Conservation (phyloP, 1,140 invertebrate genomes). For the Pygmarrhopalites habei region DNA sequence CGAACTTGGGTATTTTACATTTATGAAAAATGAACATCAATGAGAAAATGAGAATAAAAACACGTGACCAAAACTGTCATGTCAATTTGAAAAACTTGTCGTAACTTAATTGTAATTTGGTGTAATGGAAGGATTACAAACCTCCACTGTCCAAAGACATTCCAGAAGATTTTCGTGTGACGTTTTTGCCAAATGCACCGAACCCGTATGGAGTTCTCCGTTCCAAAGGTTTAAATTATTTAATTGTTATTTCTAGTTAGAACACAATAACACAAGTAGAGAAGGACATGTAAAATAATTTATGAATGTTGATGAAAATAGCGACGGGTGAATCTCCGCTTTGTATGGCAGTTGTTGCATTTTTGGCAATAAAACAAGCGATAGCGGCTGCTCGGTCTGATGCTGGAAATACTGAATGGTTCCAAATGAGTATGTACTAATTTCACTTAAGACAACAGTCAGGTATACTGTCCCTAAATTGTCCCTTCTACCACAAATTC, state of each 20-base stretch:
- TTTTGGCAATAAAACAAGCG: conserved; percentile 65
- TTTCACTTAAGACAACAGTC: too few relatives aligned
- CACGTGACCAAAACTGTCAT: neutral
- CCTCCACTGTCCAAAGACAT: conserved; percentile 47
- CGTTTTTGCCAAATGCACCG: conserved; percentile 45
- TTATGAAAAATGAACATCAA: neutral
- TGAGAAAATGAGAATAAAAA: neutral
- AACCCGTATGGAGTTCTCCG: conserved; percentile 44
- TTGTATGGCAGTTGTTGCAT: conserved; percentile 51
- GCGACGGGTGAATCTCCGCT: conserved; percentile 21
- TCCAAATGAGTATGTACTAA: conserved; percentile 40
- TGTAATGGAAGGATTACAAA: conserved; percentile 44
- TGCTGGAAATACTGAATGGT: conserved; percentile 42
- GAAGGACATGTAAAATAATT: too few relatives aligned
- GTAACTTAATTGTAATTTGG: neutral
- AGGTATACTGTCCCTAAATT: too few relatives aligned
- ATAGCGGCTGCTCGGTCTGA: conserved; percentile 57
- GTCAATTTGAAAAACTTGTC: neutral
- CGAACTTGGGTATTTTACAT: conserved; percentile 23
- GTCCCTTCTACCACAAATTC: too few relatives aligned
- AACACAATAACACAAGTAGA: too few relatives aligned
- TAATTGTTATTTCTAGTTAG: too few relatives aligned
- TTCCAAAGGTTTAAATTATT: conserved; percentile 37
- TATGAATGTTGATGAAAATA: too few relatives aligned
- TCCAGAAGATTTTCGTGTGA: conserved; percentile 48